A percentile compares a stretch with the other conserved stretches of the same genome.
Conservation (phyloP, 2,113 vertebrate species). For the Cyanistes caeruleus region DNA sequence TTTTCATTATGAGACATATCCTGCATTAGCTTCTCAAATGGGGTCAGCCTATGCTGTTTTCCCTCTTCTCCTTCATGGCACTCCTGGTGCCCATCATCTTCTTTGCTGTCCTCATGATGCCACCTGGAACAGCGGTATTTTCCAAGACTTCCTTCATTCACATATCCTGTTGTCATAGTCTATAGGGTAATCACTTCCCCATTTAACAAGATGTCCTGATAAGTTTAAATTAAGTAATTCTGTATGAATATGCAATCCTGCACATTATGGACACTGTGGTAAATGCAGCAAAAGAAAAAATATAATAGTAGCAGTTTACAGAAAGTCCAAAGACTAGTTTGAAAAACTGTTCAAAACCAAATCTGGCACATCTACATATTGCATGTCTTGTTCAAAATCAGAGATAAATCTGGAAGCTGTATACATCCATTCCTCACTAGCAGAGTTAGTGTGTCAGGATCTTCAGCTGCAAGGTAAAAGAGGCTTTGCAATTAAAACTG, state of each 20-base stretch:
- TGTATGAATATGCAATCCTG: not conserved
- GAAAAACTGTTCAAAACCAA: not conserved
- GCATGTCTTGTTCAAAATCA: not conserved
- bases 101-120: constrained; percentile 83
- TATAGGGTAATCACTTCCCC: constrained; percentile 67
- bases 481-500: constrained; percentile 4
- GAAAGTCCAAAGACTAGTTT: not conserved
- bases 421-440: not conserved
- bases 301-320: not conserved
- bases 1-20: constrained; percentile 95
- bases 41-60: constrained; percentile 81
- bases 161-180: constrained; percentile 89
- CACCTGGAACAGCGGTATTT: constrained; percentile 74
- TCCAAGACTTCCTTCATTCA: constrained; percentile 70
- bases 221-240: not conserved
- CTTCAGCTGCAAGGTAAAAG: not conserved
- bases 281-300: not conserved
- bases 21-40: constrained; percentile 89
- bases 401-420: not conserved
- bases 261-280: not conserved
- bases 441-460: not conserved
- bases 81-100: constrained; percentile 61
- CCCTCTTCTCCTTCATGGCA: constrained; percentile 78
- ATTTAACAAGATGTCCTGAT: constrained; percentile 18
- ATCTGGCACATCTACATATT: not conserved